Evolutionary conservation across 2,113 vertebrate species (phyloP), one percentile per base, ranked within the genome.

Genomic region (Piliocolobus tephrosceles): DNA sequence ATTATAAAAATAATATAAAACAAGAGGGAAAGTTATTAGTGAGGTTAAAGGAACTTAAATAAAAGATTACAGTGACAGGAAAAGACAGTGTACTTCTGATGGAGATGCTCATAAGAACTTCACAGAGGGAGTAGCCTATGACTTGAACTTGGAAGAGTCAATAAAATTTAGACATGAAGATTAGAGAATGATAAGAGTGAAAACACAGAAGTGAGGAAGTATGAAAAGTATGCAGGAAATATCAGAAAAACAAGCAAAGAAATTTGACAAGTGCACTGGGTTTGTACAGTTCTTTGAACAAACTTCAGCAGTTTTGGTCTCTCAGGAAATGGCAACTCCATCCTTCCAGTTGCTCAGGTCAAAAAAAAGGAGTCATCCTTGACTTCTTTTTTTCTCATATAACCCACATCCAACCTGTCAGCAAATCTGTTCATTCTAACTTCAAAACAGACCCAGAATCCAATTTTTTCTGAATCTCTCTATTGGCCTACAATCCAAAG

Each of bases 371-470:
- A 81, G 8, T 76, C 25, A 83, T 79, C 23, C 5, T 90, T 78
- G 40, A 88, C 66, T 72, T 91, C 57, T 55, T 90, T 18, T 25
- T 92, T 96, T 72, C 25, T 78, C 35, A 14, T 64, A 64, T 52
- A 94, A 85, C 66, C 50, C 72, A 82, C 52, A 72, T 78, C 6
- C 79, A 96, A 84, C 43, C 95, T 97, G 78, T 88, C 57, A 85
- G 47, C 12, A 93, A 96, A 91, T 88, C 52, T 58, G 66, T 94
- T 88, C 45, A 88, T 45, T 95, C 13, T 57, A 85, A 85, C 38
- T 81, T 94, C 16, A 90, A 80, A 92, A 68, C 35, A 75, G 55
- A 50, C 6, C 6, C 27, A 81, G 14, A 64, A 87, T 35, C 58
- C 25, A 76, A 68, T 5, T 83, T 27, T 85, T 80, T 86, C 43